Evolutionary conservation across 2,888 invertebrate species (phyloP).

Genomic region (Physocephala rufipes): DNA sequence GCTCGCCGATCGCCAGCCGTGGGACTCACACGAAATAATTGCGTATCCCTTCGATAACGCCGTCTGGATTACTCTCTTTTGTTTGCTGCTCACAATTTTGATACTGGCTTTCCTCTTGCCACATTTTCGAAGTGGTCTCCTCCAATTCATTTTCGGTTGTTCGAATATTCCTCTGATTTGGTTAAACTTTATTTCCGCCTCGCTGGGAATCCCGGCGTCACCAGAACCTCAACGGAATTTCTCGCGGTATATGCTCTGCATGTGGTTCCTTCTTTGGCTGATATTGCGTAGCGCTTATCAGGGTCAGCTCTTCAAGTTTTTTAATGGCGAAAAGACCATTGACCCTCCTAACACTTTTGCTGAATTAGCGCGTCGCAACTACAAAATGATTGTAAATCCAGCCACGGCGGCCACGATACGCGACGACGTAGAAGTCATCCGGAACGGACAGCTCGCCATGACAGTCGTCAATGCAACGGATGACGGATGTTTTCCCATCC

Average conservation of each 20-base stretch:
- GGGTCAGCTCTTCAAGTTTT: constrained; percentile 54
- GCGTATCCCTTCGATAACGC: constrained; percentile 47
- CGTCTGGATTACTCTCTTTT: constrained; percentile 45
- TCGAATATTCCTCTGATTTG: neutral
- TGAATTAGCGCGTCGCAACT: constrained; percentile 40
- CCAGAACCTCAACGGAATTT: constrained; percentile 49
- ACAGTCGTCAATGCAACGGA: constrained; percentile 43
- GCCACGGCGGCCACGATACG: constrained; percentile 44
- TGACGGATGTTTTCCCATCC: constrained; percentile 37
- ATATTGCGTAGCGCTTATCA: constrained; percentile 58
- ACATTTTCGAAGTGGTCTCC: neutral
- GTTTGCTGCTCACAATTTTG: constrained; percentile 28
- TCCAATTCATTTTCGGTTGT: constrained; percentile 41
- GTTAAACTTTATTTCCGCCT: constrained; percentile 38
- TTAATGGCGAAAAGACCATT: constrained; percentile 48
- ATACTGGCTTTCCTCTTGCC: constrained; percentile 30
- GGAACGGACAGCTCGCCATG: constrained; percentile 36
- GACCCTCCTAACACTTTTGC: constrained; percentile 41
- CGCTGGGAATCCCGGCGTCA: constrained; percentile 38
- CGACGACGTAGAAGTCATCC: constrained; percentile 39
- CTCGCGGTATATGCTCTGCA: constrained; percentile 50
- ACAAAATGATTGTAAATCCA: constrained; percentile 43
- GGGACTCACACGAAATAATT: constrained; percentile 47
- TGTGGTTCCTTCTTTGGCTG: constrained; percentile 53
- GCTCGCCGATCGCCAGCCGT: constrained; percentile 38